These are phyloP conservation scores for Antitype chi DNA, from an alignment of 2,888 invertebrate genomes.

Conservation along the genomic window DNA sequence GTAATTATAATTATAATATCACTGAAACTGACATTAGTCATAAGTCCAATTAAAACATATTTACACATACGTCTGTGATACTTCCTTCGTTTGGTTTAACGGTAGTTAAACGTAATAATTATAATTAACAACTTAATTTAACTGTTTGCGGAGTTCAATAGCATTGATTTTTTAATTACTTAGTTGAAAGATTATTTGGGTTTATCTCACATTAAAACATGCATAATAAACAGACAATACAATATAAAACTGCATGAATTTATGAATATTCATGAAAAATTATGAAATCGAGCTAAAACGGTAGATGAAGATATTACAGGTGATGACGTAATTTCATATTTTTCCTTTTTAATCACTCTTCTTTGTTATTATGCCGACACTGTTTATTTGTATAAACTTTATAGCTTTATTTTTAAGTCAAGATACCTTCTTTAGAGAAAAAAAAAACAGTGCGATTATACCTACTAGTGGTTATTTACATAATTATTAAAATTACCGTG, in stretches of 20 bases:
- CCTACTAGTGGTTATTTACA: background rate
- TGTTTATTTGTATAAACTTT: constrained; percentile 15
- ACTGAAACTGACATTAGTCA: constrained; percentile 46
- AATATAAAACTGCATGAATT: constrained; percentile 15
- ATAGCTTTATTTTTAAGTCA: constrained; percentile 1
- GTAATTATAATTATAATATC: constrained; percentile 40
- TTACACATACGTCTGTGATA: constrained; percentile 31
- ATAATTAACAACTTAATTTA: constrained; percentile 32
- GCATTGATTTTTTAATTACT: constrained; percentile 36
- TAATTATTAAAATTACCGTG: background rate
- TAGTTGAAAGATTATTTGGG: background rate
- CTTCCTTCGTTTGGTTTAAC: constrained; percentile 59
- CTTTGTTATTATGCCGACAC: constrained; percentile 12
- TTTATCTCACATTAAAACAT: background rate
- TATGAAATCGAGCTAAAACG: constrained; percentile 29
- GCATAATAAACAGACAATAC: constrained; percentile 4
- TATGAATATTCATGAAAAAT: constrained; percentile 34
- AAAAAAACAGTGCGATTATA: too few species aligned
- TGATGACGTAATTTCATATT: constrained; percentile 27
- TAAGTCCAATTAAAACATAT: constrained; percentile 52
- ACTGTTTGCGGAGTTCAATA: constrained; percentile 52
- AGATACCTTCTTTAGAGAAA: background rate
- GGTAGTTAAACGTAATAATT: constrained; percentile 37
- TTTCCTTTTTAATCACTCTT: constrained; percentile 8
- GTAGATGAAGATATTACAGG: background rate